Conservation (phyloP, 2,113 vertebrate genomes). For the Sceloporus undulatus region DNA sequence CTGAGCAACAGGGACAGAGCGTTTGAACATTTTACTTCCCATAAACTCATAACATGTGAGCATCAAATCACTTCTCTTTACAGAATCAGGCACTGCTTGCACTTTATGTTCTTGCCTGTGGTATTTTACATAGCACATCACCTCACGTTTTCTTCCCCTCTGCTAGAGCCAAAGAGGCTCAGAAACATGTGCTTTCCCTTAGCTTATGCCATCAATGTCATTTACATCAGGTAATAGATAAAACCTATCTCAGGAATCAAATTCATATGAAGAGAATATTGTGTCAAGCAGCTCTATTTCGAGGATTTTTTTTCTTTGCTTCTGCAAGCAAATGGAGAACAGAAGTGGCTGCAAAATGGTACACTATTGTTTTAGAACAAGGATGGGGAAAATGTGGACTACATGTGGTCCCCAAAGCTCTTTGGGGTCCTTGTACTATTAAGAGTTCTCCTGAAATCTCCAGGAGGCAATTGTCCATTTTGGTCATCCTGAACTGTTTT, state of each 20-base stretch:
- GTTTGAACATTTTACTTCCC: neutral
- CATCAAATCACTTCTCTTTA: neutral
- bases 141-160: neutral
- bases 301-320: neutral
- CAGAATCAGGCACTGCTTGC: neutral
- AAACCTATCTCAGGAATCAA: neutral
- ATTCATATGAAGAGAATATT: neutral
- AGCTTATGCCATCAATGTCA: neutral
- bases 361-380: constrained; percentile 7
- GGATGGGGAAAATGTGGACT: too few relatives aligned
- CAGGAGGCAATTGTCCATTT: too few relatives aligned
- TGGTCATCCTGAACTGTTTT: too few relatives aligned
- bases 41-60: neutral
- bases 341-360: neutral
- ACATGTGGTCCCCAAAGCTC: too few relatives aligned
- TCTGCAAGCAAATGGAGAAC: constrained; percentile 16
- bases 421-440: too few relatives aligned
- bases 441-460: too few relatives aligned
- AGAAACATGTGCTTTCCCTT: neutral
- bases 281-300: neutral
- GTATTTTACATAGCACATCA: neutral
- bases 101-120: neutral
- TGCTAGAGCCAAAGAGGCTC: neutral
- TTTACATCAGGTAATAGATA: neutral
- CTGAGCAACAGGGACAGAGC: neutral